A percentile compares a stretch with the other conserved stretches of the same genome.
Evolutionary conservation across 2,113 vertebrate genomes (phyloP).

Genomic region (Recurvirostra avosetta): DNA sequence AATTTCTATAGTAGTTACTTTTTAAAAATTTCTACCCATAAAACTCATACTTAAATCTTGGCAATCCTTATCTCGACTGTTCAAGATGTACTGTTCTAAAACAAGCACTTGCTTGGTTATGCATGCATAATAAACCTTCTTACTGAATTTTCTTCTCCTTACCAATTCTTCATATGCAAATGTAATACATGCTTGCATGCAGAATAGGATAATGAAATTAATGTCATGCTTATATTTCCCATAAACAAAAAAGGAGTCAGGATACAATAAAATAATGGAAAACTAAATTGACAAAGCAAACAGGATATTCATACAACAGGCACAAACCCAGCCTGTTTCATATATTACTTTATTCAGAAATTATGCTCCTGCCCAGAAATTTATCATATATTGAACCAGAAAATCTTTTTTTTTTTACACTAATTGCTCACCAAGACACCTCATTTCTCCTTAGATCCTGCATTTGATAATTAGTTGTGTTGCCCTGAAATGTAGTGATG

Average conservation of each 20-base stretch:
- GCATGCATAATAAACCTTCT: slow-evolving; percentile 31
- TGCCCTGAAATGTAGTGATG: neutral
- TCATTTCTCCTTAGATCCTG: neutral
- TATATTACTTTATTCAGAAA: neutral
- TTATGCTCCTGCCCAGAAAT: neutral
- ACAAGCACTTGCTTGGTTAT: neutral
- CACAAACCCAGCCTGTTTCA: neutral
- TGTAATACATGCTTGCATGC: neutral
- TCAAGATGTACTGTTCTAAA: slow-evolving; percentile 55
- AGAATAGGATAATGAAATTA: slow-evolving; percentile 51
- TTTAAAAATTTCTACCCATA: slow-evolving; percentile 36
- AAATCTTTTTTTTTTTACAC: neutral
- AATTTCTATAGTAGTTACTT: slow-evolving; percentile 29
- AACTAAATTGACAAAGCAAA: slow-evolving; percentile 30
- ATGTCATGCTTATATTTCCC: slow-evolving; percentile 29
- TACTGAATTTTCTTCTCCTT: slow-evolving; percentile 16
- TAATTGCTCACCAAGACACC: neutral
- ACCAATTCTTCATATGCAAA: slow-evolving; percentile 36
- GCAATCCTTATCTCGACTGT: slow-evolving; percentile 29
- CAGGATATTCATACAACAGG: neutral
- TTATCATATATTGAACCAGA: neutral
- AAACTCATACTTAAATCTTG: slow-evolving; percentile 50
- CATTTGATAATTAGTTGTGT: neutral
- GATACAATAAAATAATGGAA: slow-evolving; percentile 22
- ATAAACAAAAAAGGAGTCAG: slow-evolving; percentile 15